A percentile compares a stretch with the other conserved stretches of the same genome.
These are phyloP conservation scores for Isichthys henryi DNA, from an alignment of 2,113 vertebrate species.

Conservation along the genomic window DNA sequence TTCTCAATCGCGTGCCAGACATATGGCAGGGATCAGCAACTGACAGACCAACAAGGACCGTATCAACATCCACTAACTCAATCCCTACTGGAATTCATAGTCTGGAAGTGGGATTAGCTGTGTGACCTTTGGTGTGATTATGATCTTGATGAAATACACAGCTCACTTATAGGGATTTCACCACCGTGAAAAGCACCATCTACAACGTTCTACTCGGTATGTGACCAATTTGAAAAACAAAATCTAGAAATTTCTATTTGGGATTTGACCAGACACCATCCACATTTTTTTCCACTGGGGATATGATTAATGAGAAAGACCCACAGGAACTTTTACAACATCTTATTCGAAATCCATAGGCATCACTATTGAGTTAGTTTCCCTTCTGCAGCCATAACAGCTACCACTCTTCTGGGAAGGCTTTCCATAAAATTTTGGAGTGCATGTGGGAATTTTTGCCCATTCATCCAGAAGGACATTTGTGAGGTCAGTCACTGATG, in stretches of 20 bases:
- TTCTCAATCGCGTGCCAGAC: not conserved
- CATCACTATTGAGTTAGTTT: not conserved
- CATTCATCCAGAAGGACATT: not conserved
- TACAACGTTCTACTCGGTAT: not conserved
- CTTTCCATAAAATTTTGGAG: not conserved
- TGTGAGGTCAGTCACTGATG: not conserved
- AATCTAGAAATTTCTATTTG: not conserved
- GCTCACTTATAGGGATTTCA: conserved; percentile 21
- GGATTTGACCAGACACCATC: not conserved
- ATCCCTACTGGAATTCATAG: not conserved
- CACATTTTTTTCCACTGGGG: not conserved
- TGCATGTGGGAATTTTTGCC: not conserved
- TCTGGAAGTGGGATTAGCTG: conserved; percentile 11
- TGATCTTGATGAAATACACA: conserved; percentile 37
- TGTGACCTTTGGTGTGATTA: not conserved
- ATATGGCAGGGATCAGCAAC: conserved; percentile 20
- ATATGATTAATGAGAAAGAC: not conserved
- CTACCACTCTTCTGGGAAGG: not conserved
- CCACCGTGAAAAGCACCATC: not conserved
- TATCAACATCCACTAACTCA: not conserved
- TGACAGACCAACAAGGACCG: not conserved
- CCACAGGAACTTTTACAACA: not conserved
- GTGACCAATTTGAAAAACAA: not conserved
- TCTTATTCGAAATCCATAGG: not conserved
- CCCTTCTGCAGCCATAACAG: not conserved